A percentile compares a stretch with the other conserved stretches of the same genome.
Conservation (phyloP, 2,888 invertebrate genomes). For the Cryptus armator region DNA sequence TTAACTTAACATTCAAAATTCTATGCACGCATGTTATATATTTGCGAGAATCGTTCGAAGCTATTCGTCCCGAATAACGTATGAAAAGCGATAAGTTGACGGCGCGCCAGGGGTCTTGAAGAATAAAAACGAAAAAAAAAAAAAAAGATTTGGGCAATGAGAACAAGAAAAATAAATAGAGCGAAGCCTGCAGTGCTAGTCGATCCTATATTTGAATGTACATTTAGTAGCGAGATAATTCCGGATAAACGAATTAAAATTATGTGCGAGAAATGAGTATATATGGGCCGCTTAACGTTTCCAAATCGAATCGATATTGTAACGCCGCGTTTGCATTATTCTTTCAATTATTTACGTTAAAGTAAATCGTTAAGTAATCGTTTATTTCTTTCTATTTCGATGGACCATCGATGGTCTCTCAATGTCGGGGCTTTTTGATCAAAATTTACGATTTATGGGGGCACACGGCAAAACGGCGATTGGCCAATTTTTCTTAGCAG, state of each 20-base stretch:
- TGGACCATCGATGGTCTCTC: slow-evolving; percentile 12
- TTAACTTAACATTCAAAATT: slow-evolving; percentile 49
- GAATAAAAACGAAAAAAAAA: background rate
- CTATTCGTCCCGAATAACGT: slow-evolving; percentile 1
- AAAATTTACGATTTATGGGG: background rate
- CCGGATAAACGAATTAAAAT: slow-evolving; percentile 32
- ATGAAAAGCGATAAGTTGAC: slow-evolving; percentile 29
- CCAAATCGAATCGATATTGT: background rate
- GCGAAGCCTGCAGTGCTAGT: slow-evolving; percentile 73
- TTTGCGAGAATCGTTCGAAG: slow-evolving; percentile 22
- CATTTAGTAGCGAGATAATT: slow-evolving; percentile 44
- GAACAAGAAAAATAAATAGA: slow-evolving; percentile 16
- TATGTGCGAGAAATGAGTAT: slow-evolving; percentile 15
- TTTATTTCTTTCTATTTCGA: background rate
- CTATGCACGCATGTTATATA: slow-evolving; percentile 51
- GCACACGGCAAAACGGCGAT: background rate
- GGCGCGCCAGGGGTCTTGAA: slow-evolving; percentile 25
- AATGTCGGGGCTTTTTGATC: slow-evolving; percentile 9
- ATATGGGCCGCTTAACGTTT: slow-evolving; percentile 30
- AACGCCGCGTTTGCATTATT: slow-evolving; percentile 7
- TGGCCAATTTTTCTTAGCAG: slow-evolving; percentile 33
- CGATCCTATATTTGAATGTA: slow-evolving; percentile 66
- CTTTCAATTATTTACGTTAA: slow-evolving; percentile 48
- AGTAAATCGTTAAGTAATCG: background rate
- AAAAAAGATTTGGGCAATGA: background rate